These are phyloP conservation scores for Gari tellinella DNA, from an alignment of 2,888 invertebrate species.

Conservation along the genomic window DNA sequence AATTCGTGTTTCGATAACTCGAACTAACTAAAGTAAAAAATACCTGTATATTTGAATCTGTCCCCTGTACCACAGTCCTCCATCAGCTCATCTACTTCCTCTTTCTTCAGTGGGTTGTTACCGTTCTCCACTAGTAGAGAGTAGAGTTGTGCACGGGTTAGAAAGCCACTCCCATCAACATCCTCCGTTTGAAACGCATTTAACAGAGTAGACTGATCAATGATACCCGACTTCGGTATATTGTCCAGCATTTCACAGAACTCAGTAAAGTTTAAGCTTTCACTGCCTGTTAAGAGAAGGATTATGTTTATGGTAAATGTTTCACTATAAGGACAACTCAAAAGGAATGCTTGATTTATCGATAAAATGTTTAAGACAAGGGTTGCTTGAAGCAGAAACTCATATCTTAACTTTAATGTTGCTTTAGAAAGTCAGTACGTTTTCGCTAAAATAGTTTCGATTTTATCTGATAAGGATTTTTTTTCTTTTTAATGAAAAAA, in stretches of 20 bases:
- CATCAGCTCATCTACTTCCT: constrained; percentile 63
- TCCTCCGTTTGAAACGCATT: constrained; percentile 52
- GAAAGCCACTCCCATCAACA: constrained; percentile 40
- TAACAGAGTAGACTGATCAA: constrained; percentile 39
- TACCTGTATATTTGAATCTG: constrained; percentile 56
- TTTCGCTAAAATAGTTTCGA: too few relatives aligned
- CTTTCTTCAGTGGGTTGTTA: constrained; percentile 53
- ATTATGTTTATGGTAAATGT: not conserved
- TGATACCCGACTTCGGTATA: constrained; percentile 54
- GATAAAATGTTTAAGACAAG: too few relatives aligned
- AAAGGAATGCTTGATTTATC: too few relatives aligned
- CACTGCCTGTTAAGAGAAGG: constrained; percentile 36
- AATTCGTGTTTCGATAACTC: not conserved
- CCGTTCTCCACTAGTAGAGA: constrained; percentile 52
- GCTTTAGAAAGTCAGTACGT: too few relatives aligned
- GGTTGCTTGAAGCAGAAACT: too few relatives aligned
- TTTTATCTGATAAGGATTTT: too few relatives aligned
- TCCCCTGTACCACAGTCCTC: constrained; percentile 58
- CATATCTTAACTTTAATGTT: too few relatives aligned
- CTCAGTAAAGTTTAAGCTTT: constrained; percentile 50
- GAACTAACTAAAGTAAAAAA: too few relatives aligned
- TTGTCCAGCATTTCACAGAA: constrained; percentile 59
- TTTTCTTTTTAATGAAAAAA: too few relatives aligned
- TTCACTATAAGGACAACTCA: too few relatives aligned
- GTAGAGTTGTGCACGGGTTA: constrained; percentile 48